Evolutionary conservation across 2,888 invertebrate genomes (phyloP), one percentile per base, ranked within the genome.

Genomic region (Keiferia lycopersicella): DNA sequence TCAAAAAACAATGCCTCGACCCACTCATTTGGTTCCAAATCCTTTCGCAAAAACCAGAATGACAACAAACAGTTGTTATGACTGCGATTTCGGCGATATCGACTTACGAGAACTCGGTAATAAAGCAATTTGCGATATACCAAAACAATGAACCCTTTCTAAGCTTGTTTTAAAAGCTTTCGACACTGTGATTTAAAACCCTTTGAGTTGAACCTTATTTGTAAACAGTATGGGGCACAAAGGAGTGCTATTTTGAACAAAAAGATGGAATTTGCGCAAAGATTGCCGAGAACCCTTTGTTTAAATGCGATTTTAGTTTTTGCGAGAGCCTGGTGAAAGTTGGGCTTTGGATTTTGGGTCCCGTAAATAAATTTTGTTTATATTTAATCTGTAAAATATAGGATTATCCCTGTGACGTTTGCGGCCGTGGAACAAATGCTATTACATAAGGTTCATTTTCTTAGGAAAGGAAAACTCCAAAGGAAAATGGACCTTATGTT

Each of bases 171-270:
- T 86, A 85, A 89, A 88, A 89, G 87, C 90, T 91, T 88, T 91
- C 89, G 85, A 89, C 91, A 80, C 86, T 80, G 81, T 88, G 90
- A 91, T 91, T 91, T 90, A 91, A 91, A 89, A 86, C 90, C 89
- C 90, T 91, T 91, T 91, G 89, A 88, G 84, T 84, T 82, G 83
- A 79, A 82, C 81, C 80, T 87, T 89, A 88, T 90, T 91, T 88
- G 91, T 90, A 91, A 91, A 91, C 90, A 91, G 77, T 79, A 76
- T 74, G 77, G 71, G 78, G 80, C 78, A 91, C 88, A 90, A 90
- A 87, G 88, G 88, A 79, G 79, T 73, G 80, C 78, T 85, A 83
- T 85, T 84, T 79, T 77, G 74, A 81, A 77, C 79, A 67, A 82
- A 83, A 83, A 81, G 83, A 79, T 76, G 81, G 79, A 85, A 85